A percentile compares a stretch with the other conserved stretches of the same genome.
phyloP scores from a whole-genome alignment of 1,140 invertebrate species.

The Nasonia vitripennis region DNA sequence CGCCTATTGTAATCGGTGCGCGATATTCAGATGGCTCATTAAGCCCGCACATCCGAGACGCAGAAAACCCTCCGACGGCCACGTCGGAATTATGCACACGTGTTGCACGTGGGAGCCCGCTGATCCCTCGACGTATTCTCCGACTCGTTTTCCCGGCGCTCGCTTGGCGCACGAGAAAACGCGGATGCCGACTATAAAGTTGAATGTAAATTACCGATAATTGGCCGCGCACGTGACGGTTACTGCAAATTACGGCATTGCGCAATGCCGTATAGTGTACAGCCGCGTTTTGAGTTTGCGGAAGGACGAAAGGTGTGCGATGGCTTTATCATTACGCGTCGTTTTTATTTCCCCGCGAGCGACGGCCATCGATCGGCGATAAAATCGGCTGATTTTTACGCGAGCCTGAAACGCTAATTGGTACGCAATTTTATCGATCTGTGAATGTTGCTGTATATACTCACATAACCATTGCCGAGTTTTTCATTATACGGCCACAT shows the following conservation, averaged over 20 bases:
- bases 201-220: constrained; percentile 40
- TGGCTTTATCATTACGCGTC: constrained; percentile 14
- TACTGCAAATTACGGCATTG: constrained; percentile 41
- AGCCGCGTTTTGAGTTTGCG: constrained; percentile 10
- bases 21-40: too few species aligned
- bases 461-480: constrained; percentile 96
- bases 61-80: too few species aligned
- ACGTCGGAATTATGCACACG: too few species aligned
- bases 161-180: background rate
- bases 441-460: constrained; percentile 69
- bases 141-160: too few species aligned
- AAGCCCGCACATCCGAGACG: too few species aligned
- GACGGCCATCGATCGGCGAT: constrained; percentile 3
- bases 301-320: constrained; percentile 13
- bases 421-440: background rate
- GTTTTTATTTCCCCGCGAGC: background rate
- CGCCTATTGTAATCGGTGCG: too few species aligned
- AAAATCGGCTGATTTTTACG: constrained; percentile 10
- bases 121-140: too few species aligned
- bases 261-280: background rate
- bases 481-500: constrained; percentile 97
- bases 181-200: constrained; percentile 25
- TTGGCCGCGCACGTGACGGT: background rate
- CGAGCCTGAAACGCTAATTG: background rate
- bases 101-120: too few species aligned